Evolutionary conservation across 2,888 invertebrate species (phyloP).

Genomic region (Chromoteleia sp.): DNA sequence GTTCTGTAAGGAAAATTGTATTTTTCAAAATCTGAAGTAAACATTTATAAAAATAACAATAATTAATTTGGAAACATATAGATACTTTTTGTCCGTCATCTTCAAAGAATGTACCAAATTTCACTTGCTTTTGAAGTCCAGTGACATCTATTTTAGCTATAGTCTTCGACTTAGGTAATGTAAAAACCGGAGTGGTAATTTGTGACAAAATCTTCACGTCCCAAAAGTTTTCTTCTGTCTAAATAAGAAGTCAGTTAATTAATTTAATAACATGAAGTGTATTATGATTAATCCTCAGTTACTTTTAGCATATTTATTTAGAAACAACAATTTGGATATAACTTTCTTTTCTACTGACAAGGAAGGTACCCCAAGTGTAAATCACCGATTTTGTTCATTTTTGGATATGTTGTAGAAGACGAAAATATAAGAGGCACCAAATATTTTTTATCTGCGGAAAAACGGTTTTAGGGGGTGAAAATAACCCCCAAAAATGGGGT

Average conservation of each 20-base stretch:
- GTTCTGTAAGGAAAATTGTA: constrained; percentile 72
- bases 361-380: too few species aligned
- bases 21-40: neutral
- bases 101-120: constrained; percentile 87
- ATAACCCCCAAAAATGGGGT: too few species aligned
- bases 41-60: neutral
- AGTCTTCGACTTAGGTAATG: constrained; percentile 88
- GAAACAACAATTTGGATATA: too few species aligned
- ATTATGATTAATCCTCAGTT: too few species aligned
- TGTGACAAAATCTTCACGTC: constrained; percentile 88
- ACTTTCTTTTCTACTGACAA: too few species aligned
- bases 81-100: constrained; percentile 80
- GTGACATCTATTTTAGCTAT: constrained; percentile 90
- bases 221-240: constrained; percentile 88
- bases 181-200: constrained; percentile 87
- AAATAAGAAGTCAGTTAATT: constrained; percentile 64
- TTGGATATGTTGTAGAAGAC: too few species aligned
- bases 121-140: constrained; percentile 87
- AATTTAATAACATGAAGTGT: neutral
- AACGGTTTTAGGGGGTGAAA: too few species aligned
- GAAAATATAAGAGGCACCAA: too few species aligned
- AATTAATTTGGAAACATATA: constrained; percentile 66
- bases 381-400: too few species aligned
- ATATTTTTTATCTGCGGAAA: too few species aligned
- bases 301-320: too few species aligned